A percentile compares a stretch with the other conserved stretches of the same genome.
Evolutionary conservation across 2,113 vertebrate species (phyloP).

Genomic region (Pelecanoides urinatrix): DNA sequence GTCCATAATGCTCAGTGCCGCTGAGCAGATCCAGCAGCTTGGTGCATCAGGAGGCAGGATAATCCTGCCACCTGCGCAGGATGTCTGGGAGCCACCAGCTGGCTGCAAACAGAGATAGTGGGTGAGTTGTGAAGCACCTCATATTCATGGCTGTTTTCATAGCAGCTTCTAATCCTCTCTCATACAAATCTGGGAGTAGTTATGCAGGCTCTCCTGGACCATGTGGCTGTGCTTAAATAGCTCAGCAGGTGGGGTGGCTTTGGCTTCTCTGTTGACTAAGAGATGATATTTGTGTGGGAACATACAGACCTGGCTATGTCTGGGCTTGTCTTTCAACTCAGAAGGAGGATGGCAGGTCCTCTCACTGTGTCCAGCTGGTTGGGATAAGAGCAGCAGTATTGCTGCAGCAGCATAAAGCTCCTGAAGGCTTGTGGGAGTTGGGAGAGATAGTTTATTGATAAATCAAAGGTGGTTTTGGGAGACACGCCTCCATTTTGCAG

Average conservation of each 20-base stretch:
- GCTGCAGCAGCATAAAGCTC: background rate
- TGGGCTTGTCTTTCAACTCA: background rate
- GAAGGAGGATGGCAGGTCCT: background rate
- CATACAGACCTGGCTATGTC: background rate
- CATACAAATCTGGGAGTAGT: background rate
- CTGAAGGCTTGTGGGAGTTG: background rate
- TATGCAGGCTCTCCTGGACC: background rate
- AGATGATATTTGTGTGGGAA: background rate
- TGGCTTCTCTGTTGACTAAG: background rate
- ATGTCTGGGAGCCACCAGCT: background rate
- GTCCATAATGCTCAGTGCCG: background rate
- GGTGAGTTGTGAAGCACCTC: background rate
- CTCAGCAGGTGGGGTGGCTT: background rate
- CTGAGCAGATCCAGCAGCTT: background rate
- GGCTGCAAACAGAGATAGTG: background rate
- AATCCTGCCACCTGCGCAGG: rapidly evolving
- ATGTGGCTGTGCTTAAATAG: background rate
- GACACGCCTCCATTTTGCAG: background rate
- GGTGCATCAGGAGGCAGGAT: background rate
- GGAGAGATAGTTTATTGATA: background rate
- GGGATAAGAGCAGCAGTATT: background rate
- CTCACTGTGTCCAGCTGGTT: background rate
- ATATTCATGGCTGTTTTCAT: rapidly evolving
- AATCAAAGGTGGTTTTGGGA: background rate
- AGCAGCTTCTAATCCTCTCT: background rate